These are phyloP conservation scores for Cephus runcator DNA, from an alignment of 2,888 invertebrate species.

Conservation along the genomic window DNA sequence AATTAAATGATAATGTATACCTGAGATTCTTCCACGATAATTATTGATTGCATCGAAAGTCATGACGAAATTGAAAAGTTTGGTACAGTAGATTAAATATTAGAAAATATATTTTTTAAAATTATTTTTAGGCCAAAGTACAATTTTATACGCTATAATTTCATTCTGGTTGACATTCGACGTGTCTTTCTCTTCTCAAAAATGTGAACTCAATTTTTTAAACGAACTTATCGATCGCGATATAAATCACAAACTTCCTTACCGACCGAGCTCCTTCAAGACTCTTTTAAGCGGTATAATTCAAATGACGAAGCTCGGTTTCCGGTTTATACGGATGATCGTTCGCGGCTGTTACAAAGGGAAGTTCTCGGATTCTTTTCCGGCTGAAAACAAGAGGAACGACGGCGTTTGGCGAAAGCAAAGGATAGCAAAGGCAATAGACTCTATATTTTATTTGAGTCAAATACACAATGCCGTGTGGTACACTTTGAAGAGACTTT, in stretches of 20 bases:
- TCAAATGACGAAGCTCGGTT: not conserved
- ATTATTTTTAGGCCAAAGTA: not conserved
- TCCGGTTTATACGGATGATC: not conserved
- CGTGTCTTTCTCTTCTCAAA: not conserved
- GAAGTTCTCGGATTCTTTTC: not conserved
- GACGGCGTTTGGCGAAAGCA: slow-evolving; percentile 10
- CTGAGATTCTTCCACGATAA: not conserved
- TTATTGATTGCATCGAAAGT: not conserved
- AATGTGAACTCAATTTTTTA: not conserved
- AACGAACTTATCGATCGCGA: not conserved
- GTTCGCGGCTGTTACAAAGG: not conserved
- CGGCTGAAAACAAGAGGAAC: not conserved
- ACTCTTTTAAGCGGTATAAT: not conserved
- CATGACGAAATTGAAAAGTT: not conserved
- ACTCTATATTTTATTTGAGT: slow-evolving; percentile 31
- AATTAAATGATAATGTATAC: not conserved
- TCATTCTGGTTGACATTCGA: not conserved
- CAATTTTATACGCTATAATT: not conserved
- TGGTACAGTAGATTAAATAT: not conserved
- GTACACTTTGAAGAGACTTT: slow-evolving; percentile 28
- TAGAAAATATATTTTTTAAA: not conserved
- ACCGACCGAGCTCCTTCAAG: not conserved
- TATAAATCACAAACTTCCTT: not conserved
- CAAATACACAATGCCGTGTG: slow-evolving; percentile 27
- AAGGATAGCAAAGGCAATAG: slow-evolving; percentile 23